Evolutionary conservation across 2,888 invertebrate genomes (phyloP).

Genomic region (Stenichneumon culpator): DNA sequence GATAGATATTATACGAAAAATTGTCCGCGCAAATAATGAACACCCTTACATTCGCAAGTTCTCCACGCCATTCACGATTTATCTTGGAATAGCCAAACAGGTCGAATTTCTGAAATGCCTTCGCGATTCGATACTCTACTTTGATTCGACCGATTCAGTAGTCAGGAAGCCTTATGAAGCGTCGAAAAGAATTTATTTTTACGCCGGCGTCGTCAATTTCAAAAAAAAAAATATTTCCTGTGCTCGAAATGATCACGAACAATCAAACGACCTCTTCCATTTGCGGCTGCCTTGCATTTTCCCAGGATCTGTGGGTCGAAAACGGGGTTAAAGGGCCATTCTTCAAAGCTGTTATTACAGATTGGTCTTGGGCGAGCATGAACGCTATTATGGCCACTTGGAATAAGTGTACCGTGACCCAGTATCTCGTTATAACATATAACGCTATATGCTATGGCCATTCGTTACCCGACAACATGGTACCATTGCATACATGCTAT

Average conservation of each 20-base stretch:
- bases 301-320: slow-evolving; percentile 29
- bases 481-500: slow-evolving; percentile 37
- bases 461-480: background rate
- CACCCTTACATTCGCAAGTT: too few relatives aligned
- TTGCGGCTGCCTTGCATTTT: slow-evolving; percentile 17
- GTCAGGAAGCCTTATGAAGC: slow-evolving; percentile 27
- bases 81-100: too few relatives aligned
- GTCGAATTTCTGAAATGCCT: too few relatives aligned
- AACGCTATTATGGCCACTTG: slow-evolving; percentile 49
- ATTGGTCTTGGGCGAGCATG: slow-evolving; percentile 54
- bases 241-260: slow-evolving; percentile 57
- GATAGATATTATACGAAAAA: too few relatives aligned
- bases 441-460: background rate
- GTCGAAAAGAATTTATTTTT: slow-evolving; percentile 55
- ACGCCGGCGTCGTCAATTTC: slow-evolving; percentile 44
- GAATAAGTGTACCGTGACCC: slow-evolving; percentile 39
- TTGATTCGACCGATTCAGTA: background rate
- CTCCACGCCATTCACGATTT: too few relatives aligned
- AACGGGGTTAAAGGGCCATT: slow-evolving; percentile 46
- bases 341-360: slow-evolving; percentile 41
- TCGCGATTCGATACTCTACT: too few relatives aligned
- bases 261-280: slow-evolving; percentile 44
- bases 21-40: too few relatives aligned
- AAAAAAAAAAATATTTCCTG: slow-evolving; percentile 31
- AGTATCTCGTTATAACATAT: slow-evolving; percentile 47